Evolutionary conservation across 2,797 vertebrate genomes (phyloP), one percentile per base, ranked within the genome.

Genomic region (Liasis olivaceus): DNA sequence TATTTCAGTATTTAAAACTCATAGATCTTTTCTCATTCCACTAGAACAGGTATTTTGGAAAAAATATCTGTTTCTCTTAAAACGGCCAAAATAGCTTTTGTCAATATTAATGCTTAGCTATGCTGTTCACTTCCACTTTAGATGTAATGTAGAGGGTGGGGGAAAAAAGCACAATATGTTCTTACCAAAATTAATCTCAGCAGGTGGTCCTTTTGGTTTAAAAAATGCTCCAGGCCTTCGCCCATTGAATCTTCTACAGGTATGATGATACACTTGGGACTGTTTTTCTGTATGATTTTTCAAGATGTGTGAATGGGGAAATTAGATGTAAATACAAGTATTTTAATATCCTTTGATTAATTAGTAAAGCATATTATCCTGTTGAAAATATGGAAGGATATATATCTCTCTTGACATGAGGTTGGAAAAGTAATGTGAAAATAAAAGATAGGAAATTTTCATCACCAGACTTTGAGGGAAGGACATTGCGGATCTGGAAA

Each of bases 201-300:
- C 97, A 98, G 98, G 97, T 98, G 97, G 98, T 97, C 98, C 98
- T 91, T 99, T 99, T 97, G 98, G 99, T 95, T 97, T 99, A 97
- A 99, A 99, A 98, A 99, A 97, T 97, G 98, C 98, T 94, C 97
- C 99, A 95, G 98, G 98, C 96, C 97, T 99, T 96, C 98, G 98
- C 96, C 98, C 99, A 22, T 98, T 99, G 97, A 99, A 99, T 97
- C 98, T 99, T 69, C 98, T 99, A 90, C 99, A 99, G 99, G 99
- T 99, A 98, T 51, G 69, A 72, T 84, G 4, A 94, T 94, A 93
- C 77, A 89, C 64, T 96, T 93, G 91, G 90, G 95, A 89, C 92
- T 85, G 66, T 31, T 64, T 95, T 94, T 64, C 89, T 93, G 22
- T 54, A 28, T 85, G 69, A 87, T 94, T 51, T 93, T 51, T 92